Percentiles rank a stretch among this genome's conserved stretches.
Evolutionary conservation across 2,888 invertebrate genomes (phyloP).

Genomic region (Hipparchia sbordonii): DNA sequence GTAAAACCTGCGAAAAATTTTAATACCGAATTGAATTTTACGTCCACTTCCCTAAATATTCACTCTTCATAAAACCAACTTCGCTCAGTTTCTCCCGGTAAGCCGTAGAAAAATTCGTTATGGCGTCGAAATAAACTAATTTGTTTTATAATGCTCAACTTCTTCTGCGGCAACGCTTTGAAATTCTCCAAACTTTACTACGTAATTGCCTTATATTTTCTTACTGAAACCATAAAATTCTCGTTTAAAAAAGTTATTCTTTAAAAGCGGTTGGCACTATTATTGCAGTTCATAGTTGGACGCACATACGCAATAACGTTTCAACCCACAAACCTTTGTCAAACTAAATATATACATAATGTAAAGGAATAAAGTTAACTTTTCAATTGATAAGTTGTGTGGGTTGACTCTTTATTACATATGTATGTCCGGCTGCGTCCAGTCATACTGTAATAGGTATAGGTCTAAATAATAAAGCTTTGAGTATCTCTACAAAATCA

Average conservation of each 20-base stretch:
- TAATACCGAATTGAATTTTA: neutral
- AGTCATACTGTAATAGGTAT: too few relatives aligned
- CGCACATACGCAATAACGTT: too few relatives aligned
- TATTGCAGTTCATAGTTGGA: too few relatives aligned
- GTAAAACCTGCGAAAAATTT: neutral
- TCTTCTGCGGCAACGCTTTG: slow-evolving; percentile 20
- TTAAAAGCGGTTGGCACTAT: neutral
- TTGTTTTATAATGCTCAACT: slow-evolving; percentile 22
- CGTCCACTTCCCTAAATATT: slow-evolving; percentile 5
- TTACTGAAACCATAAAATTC: slow-evolving; percentile 19
- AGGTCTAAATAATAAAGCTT: too few relatives aligned
- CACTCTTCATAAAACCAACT: slow-evolving; percentile 5
- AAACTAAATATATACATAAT: too few relatives aligned
- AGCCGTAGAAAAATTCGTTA: slow-evolving; percentile 15
- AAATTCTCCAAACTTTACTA: slow-evolving; percentile 20
- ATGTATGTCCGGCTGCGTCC: too few relatives aligned
- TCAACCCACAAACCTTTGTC: too few relatives aligned
- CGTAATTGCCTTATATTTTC: slow-evolving; percentile 22
- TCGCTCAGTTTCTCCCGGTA: slow-evolving; percentile 2
- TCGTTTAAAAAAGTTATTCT: slow-evolving; percentile 11
- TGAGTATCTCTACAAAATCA: too few relatives aligned
- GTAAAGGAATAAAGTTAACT: too few relatives aligned
- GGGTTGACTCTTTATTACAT: too few relatives aligned
- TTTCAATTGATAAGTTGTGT: too few relatives aligned
- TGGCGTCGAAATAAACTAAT: slow-evolving; percentile 18